Base-by-base conservation (phyloP, 2,888 invertebrate species). In the Sphaeridia pumilis region DNA sequence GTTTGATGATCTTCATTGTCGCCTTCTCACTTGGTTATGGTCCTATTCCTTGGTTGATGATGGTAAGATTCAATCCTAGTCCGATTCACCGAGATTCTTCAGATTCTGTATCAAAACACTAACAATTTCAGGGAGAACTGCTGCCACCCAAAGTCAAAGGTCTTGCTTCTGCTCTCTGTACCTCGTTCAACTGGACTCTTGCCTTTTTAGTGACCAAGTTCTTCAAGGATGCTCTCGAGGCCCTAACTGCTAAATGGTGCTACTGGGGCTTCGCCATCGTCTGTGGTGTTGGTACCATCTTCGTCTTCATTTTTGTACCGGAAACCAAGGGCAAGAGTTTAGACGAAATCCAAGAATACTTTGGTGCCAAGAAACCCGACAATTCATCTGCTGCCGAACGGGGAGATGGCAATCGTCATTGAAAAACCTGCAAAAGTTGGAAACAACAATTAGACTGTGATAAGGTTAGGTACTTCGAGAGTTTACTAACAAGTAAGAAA, bases 31-130 rank as follows among this genome's bases (percentile, higher is more conserved):
- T 88, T 38, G 86, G 86, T 12, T 80, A 83, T 67, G 87, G 87
- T 0, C 86, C 87, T 0, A 81, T 87, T 42, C 86, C 87, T 1
- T 87, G 87, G 86, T 77, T 88, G 75, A 84, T 83, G 75, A 79
- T 84, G 75, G 38, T 78, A 83, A 1, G 86, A n/a, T 22, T n/a
- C n/a, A n/a, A n/a, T n/a, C n/a, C n/a, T n/a, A n/a, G n/a, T n/a
- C n/a, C n/a, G n/a, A n/a, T n/a, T n/a, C n/a, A n/a, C n/a, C n/a
- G n/a, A n/a, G n/a, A n/a, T n/a, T n/a, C n/a, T n/a, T n/a, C n/a
- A n/a, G n/a, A n/a, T n/a, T n/a, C n/a, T n/a, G n/a, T n/a, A n/a
- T n/a, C n/a, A n/a, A n/a, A n/a, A n/a, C n/a, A n/a, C n/a, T n/a
- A n/a, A n/a, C n/a, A n/a, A n/a, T n/a, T 60, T 47, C 46, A 58